These are phyloP conservation scores for Trematomus loennbergii DNA, from an alignment of 2,113 vertebrate genomes.

Conservation along the genomic window DNA sequence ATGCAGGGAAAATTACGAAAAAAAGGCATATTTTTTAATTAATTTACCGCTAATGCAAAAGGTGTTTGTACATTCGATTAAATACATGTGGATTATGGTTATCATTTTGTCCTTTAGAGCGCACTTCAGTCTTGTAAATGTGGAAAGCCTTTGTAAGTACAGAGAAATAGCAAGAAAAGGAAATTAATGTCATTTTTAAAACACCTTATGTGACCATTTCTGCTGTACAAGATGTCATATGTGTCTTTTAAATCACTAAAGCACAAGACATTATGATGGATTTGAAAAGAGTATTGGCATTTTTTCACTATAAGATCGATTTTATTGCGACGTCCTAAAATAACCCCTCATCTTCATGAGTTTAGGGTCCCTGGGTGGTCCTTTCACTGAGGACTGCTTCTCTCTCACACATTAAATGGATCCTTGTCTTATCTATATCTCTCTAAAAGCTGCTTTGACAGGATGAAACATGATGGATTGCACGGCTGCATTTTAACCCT, in stretches of 20 bases:
- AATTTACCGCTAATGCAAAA: not conserved
- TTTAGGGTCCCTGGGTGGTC: conserved; percentile 30
- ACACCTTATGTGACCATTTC: not conserved
- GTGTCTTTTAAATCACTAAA: no score
- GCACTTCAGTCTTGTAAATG: not conserved
- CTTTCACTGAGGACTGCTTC: conserved; percentile 1
- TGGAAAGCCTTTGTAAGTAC: conserved; percentile 4
- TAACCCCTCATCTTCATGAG: not conserved
- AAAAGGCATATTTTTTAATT: no score
- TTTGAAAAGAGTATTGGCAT: not conserved
- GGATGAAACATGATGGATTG: conserved; percentile 38
- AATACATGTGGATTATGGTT: not conserved
- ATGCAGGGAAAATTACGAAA: not conserved
- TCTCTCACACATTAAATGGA: conserved; percentile 37
- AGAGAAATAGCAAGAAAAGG: conserved; percentile 17
- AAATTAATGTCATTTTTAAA: conserved; percentile 11
- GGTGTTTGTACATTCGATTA: not conserved
- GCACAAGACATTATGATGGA: not conserved
- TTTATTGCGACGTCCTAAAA: not conserved
- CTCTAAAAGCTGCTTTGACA: conserved; percentile 30
- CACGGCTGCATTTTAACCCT: not conserved
- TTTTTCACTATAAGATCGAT: not conserved
- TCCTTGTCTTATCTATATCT: not conserved
- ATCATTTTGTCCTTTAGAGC: not conserved
- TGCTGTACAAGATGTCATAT: not conserved